Conservation (phyloP, 2,113 vertebrate species). For the Cottus gobio region DNA sequence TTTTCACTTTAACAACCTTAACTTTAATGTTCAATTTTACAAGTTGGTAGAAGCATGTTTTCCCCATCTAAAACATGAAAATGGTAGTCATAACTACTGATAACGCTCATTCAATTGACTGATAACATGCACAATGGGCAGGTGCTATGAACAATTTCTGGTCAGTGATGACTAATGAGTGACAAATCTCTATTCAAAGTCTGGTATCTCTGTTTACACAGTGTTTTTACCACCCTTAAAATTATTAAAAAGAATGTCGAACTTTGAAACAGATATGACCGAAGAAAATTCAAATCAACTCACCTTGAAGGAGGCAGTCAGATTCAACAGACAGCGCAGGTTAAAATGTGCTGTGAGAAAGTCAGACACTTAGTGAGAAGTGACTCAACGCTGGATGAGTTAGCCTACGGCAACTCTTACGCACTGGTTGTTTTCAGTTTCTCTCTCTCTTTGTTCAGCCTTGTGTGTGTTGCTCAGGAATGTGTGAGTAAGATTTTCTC, state of each 20-base stretch:
- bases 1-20: not conserved
- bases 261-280: not conserved
- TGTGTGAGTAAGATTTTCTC: slow-evolving; percentile 1
- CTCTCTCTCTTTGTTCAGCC: not conserved
- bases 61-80: not conserved
- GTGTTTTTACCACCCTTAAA: not conserved
- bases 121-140: not conserved
- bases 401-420: not conserved
- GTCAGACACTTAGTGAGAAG: not conserved
- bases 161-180: not conserved
- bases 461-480: slow-evolving; percentile 33
- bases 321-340: not conserved
- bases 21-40: not conserved
- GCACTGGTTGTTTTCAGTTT: not conserved
- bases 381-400: slow-evolving; percentile 26
- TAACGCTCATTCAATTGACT: not conserved
- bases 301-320: slow-evolving; percentile 6
- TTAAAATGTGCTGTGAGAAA: not conserved
- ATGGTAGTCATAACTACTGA: not conserved
- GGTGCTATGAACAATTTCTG: not conserved
- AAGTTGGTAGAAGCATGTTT: not conserved
- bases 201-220: not conserved
- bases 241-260: too few species aligned
- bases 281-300: not conserved
- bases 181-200: not conserved